phyloP scores from a whole-genome alignment of 1,140 invertebrate genomes.

The Eumeta japonica region DNA sequence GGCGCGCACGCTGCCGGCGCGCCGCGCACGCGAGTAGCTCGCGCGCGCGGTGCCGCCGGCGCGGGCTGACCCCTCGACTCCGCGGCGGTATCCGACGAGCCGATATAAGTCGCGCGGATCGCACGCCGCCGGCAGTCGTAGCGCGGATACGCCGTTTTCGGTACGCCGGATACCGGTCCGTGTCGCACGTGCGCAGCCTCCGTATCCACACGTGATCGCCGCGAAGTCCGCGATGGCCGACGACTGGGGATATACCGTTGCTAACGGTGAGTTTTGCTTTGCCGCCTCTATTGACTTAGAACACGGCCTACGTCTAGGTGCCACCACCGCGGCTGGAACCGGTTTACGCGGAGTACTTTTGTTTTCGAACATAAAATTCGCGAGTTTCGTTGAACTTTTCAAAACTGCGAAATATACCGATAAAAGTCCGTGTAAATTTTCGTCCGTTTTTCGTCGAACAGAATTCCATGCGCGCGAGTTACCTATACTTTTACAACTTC shows the following conservation, averaged over 20 bases:
- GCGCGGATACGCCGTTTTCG: slow-evolving; percentile 15
- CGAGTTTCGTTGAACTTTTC: too few relatives aligned
- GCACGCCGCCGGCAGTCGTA: slow-evolving; percentile 9
- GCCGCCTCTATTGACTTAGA: slow-evolving; percentile 9
- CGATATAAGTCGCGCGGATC: too few relatives aligned
- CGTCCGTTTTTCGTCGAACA: too few relatives aligned
- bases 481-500: too few relatives aligned
- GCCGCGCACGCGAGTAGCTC: slow-evolving; percentile 13
- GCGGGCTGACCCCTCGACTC: slow-evolving; percentile 14
- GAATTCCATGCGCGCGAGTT: too few relatives aligned
- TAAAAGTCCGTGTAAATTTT: too few relatives aligned
- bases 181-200: slow-evolving; percentile 44
- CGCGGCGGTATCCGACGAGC: slow-evolving; percentile 21
- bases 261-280: slow-evolving; percentile 45
- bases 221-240: slow-evolving; percentile 31
- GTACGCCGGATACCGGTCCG: slow-evolving; percentile 34
- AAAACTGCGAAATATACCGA: too few relatives aligned
- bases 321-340: slow-evolving; percentile 29
- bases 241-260: slow-evolving; percentile 54
- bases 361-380: too few relatives aligned
- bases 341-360: too few relatives aligned
- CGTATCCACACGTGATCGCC: slow-evolving; percentile 34
- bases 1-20: not conserved
- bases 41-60: slow-evolving; percentile 19
- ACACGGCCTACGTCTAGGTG: too few relatives aligned